Base-by-base conservation (phyloP, 2,888 invertebrate species). In the Cantharis rufa region DNA sequence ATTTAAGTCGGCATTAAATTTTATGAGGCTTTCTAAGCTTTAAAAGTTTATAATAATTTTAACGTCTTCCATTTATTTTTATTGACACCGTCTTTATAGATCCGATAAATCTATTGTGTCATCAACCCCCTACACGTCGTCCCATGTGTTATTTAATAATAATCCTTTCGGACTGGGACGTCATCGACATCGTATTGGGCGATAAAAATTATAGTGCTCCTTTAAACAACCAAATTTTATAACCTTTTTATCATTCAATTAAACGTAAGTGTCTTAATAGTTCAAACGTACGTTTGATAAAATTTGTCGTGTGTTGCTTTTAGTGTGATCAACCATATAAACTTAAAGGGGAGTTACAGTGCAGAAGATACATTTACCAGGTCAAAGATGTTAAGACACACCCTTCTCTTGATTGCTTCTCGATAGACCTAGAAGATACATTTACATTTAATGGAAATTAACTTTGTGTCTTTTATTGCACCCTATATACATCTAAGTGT, bases 381-480 rank as follows among this genome's bases (percentile, higher is more conserved):
- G 75, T 71, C 71, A 75, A 75, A 71, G 75, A 71, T 70, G 75
- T 63, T 28, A 64, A 48, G 75, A 64, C 75, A 75, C 75, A 62
- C 75, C 75, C 75, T 75, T 21, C 69, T 28, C 71, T 75, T 71
- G 70, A 75, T 75, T 75, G 75, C 75, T 75, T 71, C 75, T 71
- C 63, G 66, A 74, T 69, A 75, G 69, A 71, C 71, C 63, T 68
- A 15, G 64, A 69, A 70, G 62, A 63, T 69, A 70, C 69, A 76
- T 76, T 76, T 72, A 70, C 76, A 76, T 76, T 76, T 76, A 76
- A 76, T 76, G 76, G 62, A 72, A 76, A 72, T 75, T 75, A 27
- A 28, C 69, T 69, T 70, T 66, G 64, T 66, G 18, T 63, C 18
- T 66, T 66, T 24, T 66, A 18, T n/a, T 66, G 64, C 64, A 66